Evolutionary conservation across 1,140 invertebrate genomes (phyloP).

Genomic region (Asobara japonica): DNA sequence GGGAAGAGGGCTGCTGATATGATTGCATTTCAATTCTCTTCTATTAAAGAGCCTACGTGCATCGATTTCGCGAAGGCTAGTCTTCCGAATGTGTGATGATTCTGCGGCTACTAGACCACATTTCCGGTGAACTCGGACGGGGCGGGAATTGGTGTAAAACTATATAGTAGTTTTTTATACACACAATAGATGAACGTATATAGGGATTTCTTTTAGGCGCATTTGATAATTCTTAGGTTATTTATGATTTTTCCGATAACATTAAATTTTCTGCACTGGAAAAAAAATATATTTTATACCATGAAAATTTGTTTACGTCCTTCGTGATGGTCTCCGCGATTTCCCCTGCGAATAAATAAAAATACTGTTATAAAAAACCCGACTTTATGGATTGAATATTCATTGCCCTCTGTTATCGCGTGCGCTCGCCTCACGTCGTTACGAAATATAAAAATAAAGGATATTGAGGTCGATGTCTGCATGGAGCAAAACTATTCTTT

Average conservation of each 20-base stretch:
- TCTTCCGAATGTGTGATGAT: background rate
- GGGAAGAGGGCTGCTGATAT: constrained; percentile 19
- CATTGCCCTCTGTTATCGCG: background rate
- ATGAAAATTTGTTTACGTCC: too few species aligned
- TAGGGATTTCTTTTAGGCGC: too few species aligned
- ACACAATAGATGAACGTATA: too few species aligned
- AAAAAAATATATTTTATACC: too few species aligned
- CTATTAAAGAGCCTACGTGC: constrained; percentile 36
- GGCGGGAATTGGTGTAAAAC: too few species aligned
- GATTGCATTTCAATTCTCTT: constrained; percentile 38
- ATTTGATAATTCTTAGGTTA: too few species aligned
- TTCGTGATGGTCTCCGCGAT: background rate
- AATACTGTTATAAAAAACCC: background rate
- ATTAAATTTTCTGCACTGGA: too few species aligned
- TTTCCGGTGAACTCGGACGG: constrained; percentile 22
- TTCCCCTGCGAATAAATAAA: background rate
- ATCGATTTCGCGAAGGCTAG: constrained; percentile 26
- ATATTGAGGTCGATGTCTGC: background rate
- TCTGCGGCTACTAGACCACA: constrained; percentile 11
- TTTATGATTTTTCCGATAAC: too few species aligned
- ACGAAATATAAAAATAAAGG: background rate
- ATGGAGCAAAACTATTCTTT: background rate
- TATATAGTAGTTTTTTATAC: too few species aligned
- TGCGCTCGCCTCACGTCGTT: background rate
- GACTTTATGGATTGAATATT: background rate